Evolutionary conservation across 2,888 invertebrate genomes (phyloP).

Genomic region (Spisula solida): DNA sequence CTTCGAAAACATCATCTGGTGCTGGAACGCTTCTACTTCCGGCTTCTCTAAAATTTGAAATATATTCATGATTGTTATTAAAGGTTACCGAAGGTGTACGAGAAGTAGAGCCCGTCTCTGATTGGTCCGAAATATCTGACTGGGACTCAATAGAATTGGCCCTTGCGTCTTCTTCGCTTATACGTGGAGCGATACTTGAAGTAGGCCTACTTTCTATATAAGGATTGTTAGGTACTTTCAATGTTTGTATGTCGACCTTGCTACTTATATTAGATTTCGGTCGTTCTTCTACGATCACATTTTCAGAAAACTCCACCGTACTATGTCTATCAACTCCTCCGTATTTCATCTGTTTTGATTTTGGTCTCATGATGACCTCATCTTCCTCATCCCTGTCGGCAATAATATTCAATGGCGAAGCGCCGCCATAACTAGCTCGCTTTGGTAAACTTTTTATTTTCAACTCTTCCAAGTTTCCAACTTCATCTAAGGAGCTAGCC

Average conservation of each 20-base stretch:
- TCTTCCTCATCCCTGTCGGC: slow-evolving; percentile 68
- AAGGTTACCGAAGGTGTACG: slow-evolving; percentile 65
- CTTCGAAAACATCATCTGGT: slow-evolving; percentile 65
- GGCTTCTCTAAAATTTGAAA: slow-evolving; percentile 56
- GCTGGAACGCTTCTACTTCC: slow-evolving; percentile 61
- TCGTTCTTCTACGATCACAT: slow-evolving; percentile 29
- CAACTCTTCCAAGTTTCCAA: slow-evolving; percentile 42
- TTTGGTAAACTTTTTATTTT: slow-evolving; percentile 66
- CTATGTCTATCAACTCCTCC: slow-evolving; percentile 13
- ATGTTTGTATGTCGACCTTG: neutral
- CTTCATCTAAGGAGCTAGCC: slow-evolving; percentile 60
- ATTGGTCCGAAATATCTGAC: slow-evolving; percentile 59
- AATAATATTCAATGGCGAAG: slow-evolving; percentile 65
- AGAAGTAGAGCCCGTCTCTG: slow-evolving; percentile 58
- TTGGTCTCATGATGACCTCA: slow-evolving; percentile 21
- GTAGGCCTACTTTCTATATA: slow-evolving; percentile 44
- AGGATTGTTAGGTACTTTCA: slow-evolving; percentile 36
- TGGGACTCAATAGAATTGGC: slow-evolving; percentile 69
- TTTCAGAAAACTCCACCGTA: slow-evolving; percentile 39
- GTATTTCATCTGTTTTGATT: neutral
- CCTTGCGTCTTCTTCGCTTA: slow-evolving; percentile 68
- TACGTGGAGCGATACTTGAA: slow-evolving; percentile 54
- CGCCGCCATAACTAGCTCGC: slow-evolving; percentile 64
- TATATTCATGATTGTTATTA: slow-evolving; percentile 63
- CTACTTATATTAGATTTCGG: slow-evolving; percentile 33